Percentiles rank a stretch among this genome's conserved stretches.
These are phyloP conservation scores for Pandemis heparana DNA, from an alignment of 2,888 invertebrate genomes.

Conservation along the genomic window DNA sequence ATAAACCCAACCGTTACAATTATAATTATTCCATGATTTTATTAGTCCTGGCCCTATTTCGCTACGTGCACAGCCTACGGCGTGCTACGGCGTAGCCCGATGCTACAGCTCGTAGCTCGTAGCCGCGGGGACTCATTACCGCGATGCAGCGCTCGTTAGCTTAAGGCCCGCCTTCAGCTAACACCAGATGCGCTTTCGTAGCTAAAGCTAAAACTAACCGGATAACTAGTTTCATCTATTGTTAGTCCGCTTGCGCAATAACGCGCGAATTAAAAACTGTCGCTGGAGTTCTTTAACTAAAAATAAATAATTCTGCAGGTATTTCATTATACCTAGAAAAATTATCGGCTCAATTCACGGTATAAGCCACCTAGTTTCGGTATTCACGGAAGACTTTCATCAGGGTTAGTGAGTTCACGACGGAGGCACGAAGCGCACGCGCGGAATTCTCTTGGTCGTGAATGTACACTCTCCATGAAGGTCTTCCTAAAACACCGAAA, in stretches of 20 bases:
- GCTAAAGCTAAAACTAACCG: slow-evolving; percentile 52
- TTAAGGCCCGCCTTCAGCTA: slow-evolving; percentile 49
- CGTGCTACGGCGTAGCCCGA: slow-evolving; percentile 28
- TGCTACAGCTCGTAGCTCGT: slow-evolving; percentile 26
- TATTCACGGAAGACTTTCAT: too few relatives aligned
- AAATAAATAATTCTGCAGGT: background rate
- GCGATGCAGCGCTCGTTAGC: slow-evolving; percentile 52
- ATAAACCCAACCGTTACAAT: background rate
- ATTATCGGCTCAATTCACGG: background rate
- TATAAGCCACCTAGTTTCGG: too few relatives aligned
- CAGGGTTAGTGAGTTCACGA: too few relatives aligned
- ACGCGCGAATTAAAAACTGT: background rate
- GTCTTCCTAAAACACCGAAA: too few relatives aligned
- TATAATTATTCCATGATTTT: background rate
- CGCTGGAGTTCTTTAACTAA: background rate
- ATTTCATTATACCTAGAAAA: background rate
- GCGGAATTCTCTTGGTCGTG: too few relatives aligned
- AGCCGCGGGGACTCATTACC: slow-evolving; percentile 61
- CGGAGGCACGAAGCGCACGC: too few relatives aligned
- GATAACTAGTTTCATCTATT: slow-evolving; percentile 58
- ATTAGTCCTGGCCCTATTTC: slow-evolving; percentile 13
- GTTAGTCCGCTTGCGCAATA: slow-evolving; percentile 12
- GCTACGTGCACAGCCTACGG: slow-evolving; percentile 9
- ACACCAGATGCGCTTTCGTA: slow-evolving; percentile 49
- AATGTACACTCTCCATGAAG: too few relatives aligned